These are phyloP conservation scores for Drosophila mimetica DNA, from an alignment of 2,888 invertebrate genomes.

Conservation along the genomic window DNA sequence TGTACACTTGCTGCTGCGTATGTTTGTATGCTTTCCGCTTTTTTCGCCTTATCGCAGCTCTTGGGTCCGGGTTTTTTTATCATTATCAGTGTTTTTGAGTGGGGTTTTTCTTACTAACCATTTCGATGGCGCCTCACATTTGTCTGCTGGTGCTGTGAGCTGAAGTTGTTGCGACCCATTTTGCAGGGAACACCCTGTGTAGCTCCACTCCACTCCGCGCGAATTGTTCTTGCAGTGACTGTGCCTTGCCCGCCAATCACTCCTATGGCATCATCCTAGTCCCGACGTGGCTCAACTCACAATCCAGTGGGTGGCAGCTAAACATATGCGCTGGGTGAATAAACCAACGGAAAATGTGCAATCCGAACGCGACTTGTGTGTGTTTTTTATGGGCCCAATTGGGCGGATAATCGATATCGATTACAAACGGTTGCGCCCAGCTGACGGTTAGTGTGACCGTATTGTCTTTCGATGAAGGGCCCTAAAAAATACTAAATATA, in stretches of 20 bases:
- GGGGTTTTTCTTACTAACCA: constrained; percentile 49
- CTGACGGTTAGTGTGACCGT: constrained; percentile 5
- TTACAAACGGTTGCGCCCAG: constrained; percentile 10
- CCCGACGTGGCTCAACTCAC: not conserved
- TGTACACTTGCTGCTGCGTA: constrained; percentile 3
- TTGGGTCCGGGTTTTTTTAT: constrained; percentile 16
- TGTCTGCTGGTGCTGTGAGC: constrained; percentile 19
- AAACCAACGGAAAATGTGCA: constrained; percentile 34
- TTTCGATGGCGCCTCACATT: constrained; percentile 45
- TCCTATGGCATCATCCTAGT: constrained; percentile 13
- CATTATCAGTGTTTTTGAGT: constrained; percentile 3
- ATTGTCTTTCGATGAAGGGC: not conserved
- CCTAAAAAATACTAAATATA: not conserved
- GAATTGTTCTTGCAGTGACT: constrained; percentile 3
- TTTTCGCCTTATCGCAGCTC: constrained; percentile 39
- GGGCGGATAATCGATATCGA: constrained; percentile 26
- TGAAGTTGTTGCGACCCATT: constrained; percentile 57
- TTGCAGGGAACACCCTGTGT: constrained; percentile 19
- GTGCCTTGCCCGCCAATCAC: not conserved
- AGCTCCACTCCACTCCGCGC: not conserved
- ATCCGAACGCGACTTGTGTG: constrained; percentile 9
- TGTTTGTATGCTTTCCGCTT: constrained; percentile 29
- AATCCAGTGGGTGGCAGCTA: not conserved
- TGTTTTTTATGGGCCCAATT: constrained; percentile 1
- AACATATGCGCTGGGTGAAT: not conserved